Evolutionary conservation across 2,888 invertebrate species (phyloP).

Genomic region (Mythimna loreyi): DNA sequence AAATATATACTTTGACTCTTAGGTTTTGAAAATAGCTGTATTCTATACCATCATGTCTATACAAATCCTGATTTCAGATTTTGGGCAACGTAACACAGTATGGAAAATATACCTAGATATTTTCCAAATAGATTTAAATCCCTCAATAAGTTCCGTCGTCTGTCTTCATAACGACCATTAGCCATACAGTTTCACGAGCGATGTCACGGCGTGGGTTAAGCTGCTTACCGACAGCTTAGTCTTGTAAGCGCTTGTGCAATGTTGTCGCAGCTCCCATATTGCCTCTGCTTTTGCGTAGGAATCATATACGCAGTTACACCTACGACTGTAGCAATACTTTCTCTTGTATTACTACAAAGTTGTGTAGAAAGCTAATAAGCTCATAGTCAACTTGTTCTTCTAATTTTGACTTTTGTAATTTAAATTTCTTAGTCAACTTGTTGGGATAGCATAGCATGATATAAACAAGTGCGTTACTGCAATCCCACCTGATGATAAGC

Average conservation of each 20-base stretch:
- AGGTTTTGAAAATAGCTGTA: too few relatives aligned
- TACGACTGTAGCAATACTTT: constrained; percentile 16
- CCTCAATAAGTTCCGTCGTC: constrained; percentile 1
- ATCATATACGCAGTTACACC: constrained; percentile 19
- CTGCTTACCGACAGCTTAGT: constrained; percentile 43
- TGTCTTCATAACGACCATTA: constrained; percentile 14
- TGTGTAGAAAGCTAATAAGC: background rate
- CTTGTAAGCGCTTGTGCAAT: constrained; percentile 50
- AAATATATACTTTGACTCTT: too few relatives aligned
- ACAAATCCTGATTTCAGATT: background rate
- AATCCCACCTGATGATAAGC: background rate
- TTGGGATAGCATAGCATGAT: too few relatives aligned
- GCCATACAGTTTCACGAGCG: constrained; percentile 37
- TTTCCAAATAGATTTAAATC: constrained; percentile 1
- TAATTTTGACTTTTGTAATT: background rate
- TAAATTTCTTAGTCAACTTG: background rate
- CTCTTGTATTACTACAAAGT: constrained; percentile 10
- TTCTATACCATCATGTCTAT: too few relatives aligned
- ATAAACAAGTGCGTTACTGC: background rate
- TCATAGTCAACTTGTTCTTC: background rate
- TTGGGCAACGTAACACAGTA: background rate
- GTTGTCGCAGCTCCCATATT: constrained; percentile 22
- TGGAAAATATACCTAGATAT: background rate
- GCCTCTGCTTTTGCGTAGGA: constrained; percentile 5
- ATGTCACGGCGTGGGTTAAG: constrained; percentile 42